These are phyloP conservation scores for Pinctada fucata DNA, from an alignment of 2,888 invertebrate genomes.

Conservation along the genomic window DNA sequence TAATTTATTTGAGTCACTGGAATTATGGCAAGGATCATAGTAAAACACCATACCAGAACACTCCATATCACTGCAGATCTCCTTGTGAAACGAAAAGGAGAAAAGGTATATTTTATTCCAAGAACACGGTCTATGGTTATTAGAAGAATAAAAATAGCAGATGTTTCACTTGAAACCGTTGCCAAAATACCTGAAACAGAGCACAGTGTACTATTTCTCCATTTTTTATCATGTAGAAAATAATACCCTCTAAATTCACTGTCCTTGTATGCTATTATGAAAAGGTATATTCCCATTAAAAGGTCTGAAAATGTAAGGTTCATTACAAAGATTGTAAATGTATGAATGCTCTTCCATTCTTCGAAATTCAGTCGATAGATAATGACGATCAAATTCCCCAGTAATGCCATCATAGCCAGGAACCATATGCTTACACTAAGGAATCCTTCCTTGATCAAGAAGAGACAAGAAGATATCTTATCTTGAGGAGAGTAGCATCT, in stretches of 20 bases:
- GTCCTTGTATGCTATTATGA: constrained; percentile 1
- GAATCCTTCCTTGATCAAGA: constrained; percentile 11
- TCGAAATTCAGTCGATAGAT: neutral
- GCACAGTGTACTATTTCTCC: neutral
- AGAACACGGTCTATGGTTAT: too few species aligned
- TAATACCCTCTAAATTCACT: neutral
- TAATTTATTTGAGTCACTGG: neutral
- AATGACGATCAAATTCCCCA: constrained; percentile 6
- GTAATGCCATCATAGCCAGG: neutral
- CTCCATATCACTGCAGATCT: too few species aligned
- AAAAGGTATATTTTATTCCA: too few species aligned
- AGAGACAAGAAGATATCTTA: neutral
- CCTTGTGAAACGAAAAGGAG: too few species aligned
- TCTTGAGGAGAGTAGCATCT: constrained; percentile 5
- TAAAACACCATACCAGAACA: neutral
- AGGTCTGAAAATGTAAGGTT: constrained; percentile 6
- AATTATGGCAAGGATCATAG: neutral
- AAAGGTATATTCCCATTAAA: constrained; percentile 11
- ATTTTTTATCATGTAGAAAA: neutral
- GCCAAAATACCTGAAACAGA: constrained; percentile 4
- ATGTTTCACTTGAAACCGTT: constrained; percentile 7
- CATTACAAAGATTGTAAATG: neutral
- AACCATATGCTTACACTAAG: neutral
- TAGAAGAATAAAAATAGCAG: neutral
- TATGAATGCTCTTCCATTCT: neutral